Percentiles rank a stretch among this genome's conserved stretches.
phyloP scores from a whole-genome alignment of 2,113 vertebrate genomes.

The Python bivittatus region DNA sequence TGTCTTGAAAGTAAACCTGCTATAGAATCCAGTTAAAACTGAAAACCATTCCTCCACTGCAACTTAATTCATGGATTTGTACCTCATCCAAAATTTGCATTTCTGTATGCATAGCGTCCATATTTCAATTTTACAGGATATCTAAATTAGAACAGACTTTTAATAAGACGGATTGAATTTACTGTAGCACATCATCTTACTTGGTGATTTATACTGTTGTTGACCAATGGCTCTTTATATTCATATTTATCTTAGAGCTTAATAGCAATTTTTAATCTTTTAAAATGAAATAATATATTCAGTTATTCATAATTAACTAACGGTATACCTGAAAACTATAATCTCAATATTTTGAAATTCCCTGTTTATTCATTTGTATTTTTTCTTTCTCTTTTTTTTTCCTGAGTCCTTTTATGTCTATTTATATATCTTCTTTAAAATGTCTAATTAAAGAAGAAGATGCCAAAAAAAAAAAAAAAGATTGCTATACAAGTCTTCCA shows the following conservation, averaged over 20 bases:
- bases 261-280: not conserved
- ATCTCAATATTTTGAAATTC: not conserved
- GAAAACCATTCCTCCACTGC: not conserved
- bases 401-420: not conserved
- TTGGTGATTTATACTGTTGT: not conserved
- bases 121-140: not conserved
- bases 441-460: not conserved
- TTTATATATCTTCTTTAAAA: not conserved
- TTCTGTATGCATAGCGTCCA: not conserved
- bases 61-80: not conserved
- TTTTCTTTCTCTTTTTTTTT: not conserved
- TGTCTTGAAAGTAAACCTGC: not conserved
- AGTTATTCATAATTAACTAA: not conserved
- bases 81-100: not conserved
- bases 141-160: not conserved
- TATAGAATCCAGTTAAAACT: not conserved
- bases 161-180: not conserved
- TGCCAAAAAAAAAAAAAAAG: not conserved
- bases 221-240: not conserved
- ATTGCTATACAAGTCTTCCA: not conserved
- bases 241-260: not conserved
- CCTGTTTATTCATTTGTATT: not conserved
- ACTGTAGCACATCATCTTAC: not conserved
- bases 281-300: not conserved
- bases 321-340: not conserved